A percentile compares a stretch with the other conserved stretches of the same genome.
Evolutionary conservation across 1,140 invertebrate genomes (phyloP).

Genomic region (Drosophila gunungcola): DNA sequence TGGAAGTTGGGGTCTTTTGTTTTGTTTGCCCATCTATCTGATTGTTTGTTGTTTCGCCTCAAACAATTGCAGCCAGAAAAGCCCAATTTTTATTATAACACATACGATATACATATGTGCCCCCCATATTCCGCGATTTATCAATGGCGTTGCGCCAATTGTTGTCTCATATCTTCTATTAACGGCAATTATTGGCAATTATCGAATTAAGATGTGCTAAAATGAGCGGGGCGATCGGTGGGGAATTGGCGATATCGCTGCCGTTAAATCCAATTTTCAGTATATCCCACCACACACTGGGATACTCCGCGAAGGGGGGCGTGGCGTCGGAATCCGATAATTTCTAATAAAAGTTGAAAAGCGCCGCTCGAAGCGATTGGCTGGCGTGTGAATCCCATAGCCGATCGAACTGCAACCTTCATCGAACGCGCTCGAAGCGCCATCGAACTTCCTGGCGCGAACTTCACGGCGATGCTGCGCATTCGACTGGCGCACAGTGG

Average conservation of each 20-base stretch:
- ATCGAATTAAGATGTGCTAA: constrained; percentile 68
- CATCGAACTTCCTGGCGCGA: constrained; percentile 46
- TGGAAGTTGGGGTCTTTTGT: constrained; percentile 30
- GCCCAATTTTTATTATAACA: constrained; percentile 1
- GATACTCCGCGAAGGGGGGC: constrained; percentile 27
- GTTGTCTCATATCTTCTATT: constrained; percentile 57
- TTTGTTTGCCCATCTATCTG: constrained; percentile 48
- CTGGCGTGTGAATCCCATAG: constrained; percentile 46
- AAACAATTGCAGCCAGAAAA: constrained; percentile 31
- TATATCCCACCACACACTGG: constrained; percentile 3
- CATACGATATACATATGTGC: not conserved
- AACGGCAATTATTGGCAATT: constrained; percentile 70
- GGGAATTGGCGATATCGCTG: constrained; percentile 42
- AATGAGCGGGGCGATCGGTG: not conserved
- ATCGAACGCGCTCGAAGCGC: constrained; percentile 61
- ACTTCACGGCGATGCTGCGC: constrained; percentile 54
- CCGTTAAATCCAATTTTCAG: constrained; percentile 24
- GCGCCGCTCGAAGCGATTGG: constrained; percentile 64
- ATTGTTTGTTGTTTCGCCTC: constrained; percentile 43
- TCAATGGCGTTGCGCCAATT: constrained; percentile 67
- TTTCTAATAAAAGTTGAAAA: constrained; percentile 82
- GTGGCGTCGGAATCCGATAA: constrained; percentile 51
- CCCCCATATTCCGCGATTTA: constrained; percentile 28
- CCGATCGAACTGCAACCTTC: constrained; percentile 14
- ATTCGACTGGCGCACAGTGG: constrained; percentile 33